phyloP scores from a whole-genome alignment of 2,113 vertebrate species.

The Dasypus novemcinctus region DNA sequence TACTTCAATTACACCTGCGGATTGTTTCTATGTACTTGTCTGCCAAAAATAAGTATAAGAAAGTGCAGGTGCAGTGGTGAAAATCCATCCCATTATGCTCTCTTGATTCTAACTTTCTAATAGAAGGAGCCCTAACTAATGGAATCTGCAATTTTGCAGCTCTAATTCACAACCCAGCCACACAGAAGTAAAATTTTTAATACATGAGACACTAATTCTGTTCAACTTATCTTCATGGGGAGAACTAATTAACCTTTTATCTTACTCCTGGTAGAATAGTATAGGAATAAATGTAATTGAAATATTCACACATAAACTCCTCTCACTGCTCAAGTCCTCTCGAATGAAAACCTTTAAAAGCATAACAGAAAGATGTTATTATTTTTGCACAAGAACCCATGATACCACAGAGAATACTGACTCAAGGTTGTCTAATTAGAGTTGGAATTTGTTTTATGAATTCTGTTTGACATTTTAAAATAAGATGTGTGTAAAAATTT shows the following conservation, averaged over 20 bases:
- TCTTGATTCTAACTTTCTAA: not conserved
- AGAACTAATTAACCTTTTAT: slow-evolving; percentile 60
- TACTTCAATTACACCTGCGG: not conserved
- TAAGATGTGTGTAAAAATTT: not conserved
- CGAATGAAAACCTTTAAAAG: not conserved
- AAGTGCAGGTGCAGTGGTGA: slow-evolving; percentile 37
- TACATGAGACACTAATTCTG: slow-evolving; percentile 54
- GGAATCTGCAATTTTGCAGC: not conserved
- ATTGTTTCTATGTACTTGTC: not conserved
- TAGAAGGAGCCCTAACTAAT: not conserved
- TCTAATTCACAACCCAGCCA: slow-evolving; percentile 6
- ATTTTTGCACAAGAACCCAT: not conserved
- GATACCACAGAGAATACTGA: not conserved
- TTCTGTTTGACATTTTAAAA: not conserved
- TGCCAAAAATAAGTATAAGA: slow-evolving; percentile 52
- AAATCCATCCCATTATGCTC: not conserved
- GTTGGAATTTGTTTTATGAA: not conserved
- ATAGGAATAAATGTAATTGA: slow-evolving; percentile 27
- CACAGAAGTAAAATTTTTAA: slow-evolving; percentile 49
- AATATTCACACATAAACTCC: slow-evolving; percentile 30
- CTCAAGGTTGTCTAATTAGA: not conserved
- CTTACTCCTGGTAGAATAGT: slow-evolving; percentile 33
- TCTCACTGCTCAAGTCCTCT: not conserved
- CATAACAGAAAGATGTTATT: not conserved
- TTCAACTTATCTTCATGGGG: slow-evolving; percentile 31